Conservation (phyloP, 2,113 vertebrate genomes). For the Canis aureus region DNA sequence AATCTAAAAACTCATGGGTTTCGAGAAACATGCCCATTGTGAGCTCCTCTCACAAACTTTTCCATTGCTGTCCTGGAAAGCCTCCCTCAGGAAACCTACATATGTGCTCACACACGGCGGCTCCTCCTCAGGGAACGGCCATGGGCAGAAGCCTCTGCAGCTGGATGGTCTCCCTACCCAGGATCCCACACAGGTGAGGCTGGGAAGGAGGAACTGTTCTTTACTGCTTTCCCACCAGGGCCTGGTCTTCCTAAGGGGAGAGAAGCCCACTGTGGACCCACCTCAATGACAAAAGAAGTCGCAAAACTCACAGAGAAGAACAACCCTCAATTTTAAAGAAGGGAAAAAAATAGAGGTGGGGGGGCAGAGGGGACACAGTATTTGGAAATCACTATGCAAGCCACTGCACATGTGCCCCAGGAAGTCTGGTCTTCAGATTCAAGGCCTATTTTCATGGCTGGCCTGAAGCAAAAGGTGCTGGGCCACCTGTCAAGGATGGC, state of each 20-base stretch:
- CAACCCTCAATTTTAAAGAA: not conserved
- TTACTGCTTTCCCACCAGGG: not conserved
- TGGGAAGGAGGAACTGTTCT: not conserved
- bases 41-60: not conserved
- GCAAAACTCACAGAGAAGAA: not conserved
- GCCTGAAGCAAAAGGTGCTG: not conserved
- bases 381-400: not conserved
- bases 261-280: not conserved
- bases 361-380: not conserved
- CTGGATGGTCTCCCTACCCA: not conserved
- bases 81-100: not conserved
- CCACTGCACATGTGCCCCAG: not conserved
- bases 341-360: not conserved
- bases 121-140: rapidly evolving
- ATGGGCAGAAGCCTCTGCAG: not conserved
- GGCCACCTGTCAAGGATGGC: not conserved
- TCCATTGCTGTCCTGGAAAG: not conserved
- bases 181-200: not conserved
- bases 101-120: not conserved
- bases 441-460: too few relatives aligned
- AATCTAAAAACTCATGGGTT: not conserved
- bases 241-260: not conserved
- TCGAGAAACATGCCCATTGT: not conserved
- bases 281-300: not conserved
- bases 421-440: not conserved